Evolutionary conservation across 2,888 invertebrate genomes (phyloP), one percentile per base, ranked within the genome.

Genomic region (Odiellus spinosus): DNA sequence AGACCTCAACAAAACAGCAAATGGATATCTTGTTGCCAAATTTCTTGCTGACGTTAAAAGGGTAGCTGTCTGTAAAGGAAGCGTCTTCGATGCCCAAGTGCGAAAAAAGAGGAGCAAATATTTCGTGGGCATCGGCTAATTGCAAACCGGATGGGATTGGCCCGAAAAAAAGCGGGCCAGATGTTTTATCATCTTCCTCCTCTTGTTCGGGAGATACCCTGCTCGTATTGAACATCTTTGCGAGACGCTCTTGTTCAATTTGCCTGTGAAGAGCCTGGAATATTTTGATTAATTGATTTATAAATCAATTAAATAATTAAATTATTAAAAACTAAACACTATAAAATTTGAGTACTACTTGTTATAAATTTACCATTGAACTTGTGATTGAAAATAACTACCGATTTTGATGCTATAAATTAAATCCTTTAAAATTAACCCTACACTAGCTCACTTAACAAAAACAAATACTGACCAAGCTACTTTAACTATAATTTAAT

Each of bases 111-210:
- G 93, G 91, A 64, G 90, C 87, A 67, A 90, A 90, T 59, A 90
- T 87, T 42, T 87, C 75, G 70, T 91, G 90, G 3, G 93, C 90
- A 69, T 93, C 91, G 49, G 91, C 73, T 47, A 93, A 70, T 52
- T 67, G 67, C 15, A 59, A 52, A 14, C 58, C 56, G 8, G 59
- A 50, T 15, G 59, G 59, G 47, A 63, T 59, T 19, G 57, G 52
- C 38, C 51, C 53, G 35, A 56, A 52, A 32, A 61, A 62, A 39
- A 58, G 59, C 20, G 49, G 44, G 11, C 41, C 35, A 11, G 53
- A 46, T 14, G 33, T 26, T 32, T 44, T 47, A 6, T 54, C 52
- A 12, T 55, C 43, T 35, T 55, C 56, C 11, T 40, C 47, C 44
- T 62, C 62, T 55, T 62, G 59, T 8, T 63, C 61, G 44, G 61